Evolutionary conservation across 1,140 invertebrate species (phyloP), one percentile per base, ranked within the genome.

Genomic region (Atta cephalotes): DNA sequence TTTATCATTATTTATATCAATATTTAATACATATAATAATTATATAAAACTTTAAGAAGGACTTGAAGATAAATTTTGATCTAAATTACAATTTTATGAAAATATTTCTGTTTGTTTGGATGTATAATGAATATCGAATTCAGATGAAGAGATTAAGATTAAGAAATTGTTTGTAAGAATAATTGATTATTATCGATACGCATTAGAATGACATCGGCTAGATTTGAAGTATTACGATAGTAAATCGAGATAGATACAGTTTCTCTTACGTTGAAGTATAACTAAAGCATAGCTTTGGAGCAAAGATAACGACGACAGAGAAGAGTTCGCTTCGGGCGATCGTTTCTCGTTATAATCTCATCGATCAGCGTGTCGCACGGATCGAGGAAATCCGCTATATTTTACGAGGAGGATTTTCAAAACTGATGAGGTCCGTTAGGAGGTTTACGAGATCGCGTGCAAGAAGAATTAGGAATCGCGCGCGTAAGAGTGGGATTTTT

Each of bases 331-430:
- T 62, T 62, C 80, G 39, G 9, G 53, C 45, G 70, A 84, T 84
- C 62, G 56, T 84, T 84, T 84, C 70, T 84, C 56, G 80, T 74
- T 82, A 74, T 82, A 82, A 84, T 76, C 39, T 84, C 28, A 76
- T 84, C 70, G 25, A 84, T 76, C 68, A 62, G 68, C 25, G 80
- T n/a, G 80, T 80, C 31, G 49, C 63, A 28, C 14, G 16, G 56
- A 82, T 62, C 53, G 68, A 74, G 70, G 12, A 84, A 76, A 76
- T 84, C 70, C 28, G 39, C 56, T 5, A 84, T 84, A 63, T 84
- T 84, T 84, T 74, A 76, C 25, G 18, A 7, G 39, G 14, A 18
- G 39, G 70, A 84, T 84, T 74, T 74, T 74, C 18, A 58, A 84
- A 76, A 74, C 25, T 45, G 56, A 84, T 16, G 70, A 51, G 80